phyloP scores from a whole-genome alignment of 2,797 vertebrate genomes.

The Merluccius polli region DNA sequence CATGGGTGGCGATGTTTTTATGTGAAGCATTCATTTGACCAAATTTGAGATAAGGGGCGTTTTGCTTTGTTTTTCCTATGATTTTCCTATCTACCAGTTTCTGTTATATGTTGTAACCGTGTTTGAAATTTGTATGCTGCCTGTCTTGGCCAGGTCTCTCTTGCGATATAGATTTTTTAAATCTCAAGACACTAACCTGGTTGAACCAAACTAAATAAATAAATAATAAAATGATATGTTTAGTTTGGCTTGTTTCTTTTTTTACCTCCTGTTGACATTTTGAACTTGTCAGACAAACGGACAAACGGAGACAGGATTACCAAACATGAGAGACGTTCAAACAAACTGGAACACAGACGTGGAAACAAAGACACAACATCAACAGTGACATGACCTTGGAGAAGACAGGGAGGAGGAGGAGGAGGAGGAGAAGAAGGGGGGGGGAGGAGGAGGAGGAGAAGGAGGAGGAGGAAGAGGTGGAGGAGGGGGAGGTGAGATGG shows the following conservation, averaged over 20 bases:
- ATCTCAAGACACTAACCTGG: constrained; percentile 3
- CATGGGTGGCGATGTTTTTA: not conserved
- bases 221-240: not conserved
- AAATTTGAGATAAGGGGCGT: constrained; percentile 59
- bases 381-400: constrained; percentile 9
- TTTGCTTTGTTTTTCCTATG: not conserved
- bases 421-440: constrained; percentile 56
- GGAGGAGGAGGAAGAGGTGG: constrained; percentile 55
- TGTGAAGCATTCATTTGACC: constrained; percentile 6
- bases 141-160: not conserved
- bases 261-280: not conserved
- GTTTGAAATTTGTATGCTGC: not conserved
- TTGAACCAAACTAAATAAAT: not conserved
- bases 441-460: constrained; percentile 63
- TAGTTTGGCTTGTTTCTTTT: not conserved
- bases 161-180: not conserved
- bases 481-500: constrained; percentile 68
- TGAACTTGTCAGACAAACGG: not conserved
- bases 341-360: constrained; percentile 26
- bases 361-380: not conserved
- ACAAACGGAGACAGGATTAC: not conserved
- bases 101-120: not conserved
- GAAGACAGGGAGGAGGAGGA: constrained; percentile 34
- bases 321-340: constrained; percentile 56
- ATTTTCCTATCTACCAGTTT: not conserved